Evolutionary conservation across 2,888 invertebrate genomes (phyloP), one percentile per base, ranked within the genome.

Genomic region (Drosophila anomelani): DNA sequence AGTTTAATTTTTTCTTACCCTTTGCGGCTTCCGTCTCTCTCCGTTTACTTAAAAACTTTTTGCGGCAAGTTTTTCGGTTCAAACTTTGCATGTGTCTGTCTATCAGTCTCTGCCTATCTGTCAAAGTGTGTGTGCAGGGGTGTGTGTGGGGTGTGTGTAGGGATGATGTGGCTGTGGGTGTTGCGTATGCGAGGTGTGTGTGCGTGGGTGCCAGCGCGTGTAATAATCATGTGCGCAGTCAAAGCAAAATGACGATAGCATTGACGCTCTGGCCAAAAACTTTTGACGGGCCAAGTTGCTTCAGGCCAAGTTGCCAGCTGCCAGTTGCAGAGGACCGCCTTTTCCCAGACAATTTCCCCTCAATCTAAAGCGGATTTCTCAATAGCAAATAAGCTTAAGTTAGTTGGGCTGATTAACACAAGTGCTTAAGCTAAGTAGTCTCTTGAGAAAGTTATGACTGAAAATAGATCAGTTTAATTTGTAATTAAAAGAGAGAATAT

Each of bases 1-100:
- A 75, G 74, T 75, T 76, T 47, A 58, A 57, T 76, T 57, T 61
- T 74, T 73, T 57, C 55, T 23, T 53, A 60, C 72, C 60, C 72
- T 61, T 60, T 72, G 32, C 72, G 72, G 51, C 71, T 51, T 34
- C 56, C 49, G 29, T 36, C 72, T 43, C 43, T 12, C 49, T 51
- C 53, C 76, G 70, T 69, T 76, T 76, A 70, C 75, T 76, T 75
- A 76, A 75, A 76, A 75, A 75, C 58, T 75, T 75, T 76, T 59
- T 55, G 67, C 38, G 68, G 47, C 54, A 75, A 76, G 70, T 75
- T 76, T 75, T 75, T 62, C 47, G 76, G 76, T 41, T 29, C 53
- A 75, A 75, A 75, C 58, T 76, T 75, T 75, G 49, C 75, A 67
- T 75, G 59, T 59, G 58, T 67, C 66, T 66, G 75, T 75, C 75